Conservation (phyloP, 2,888 invertebrate genomes). For the Agrenia bidenticulata region DNA sequence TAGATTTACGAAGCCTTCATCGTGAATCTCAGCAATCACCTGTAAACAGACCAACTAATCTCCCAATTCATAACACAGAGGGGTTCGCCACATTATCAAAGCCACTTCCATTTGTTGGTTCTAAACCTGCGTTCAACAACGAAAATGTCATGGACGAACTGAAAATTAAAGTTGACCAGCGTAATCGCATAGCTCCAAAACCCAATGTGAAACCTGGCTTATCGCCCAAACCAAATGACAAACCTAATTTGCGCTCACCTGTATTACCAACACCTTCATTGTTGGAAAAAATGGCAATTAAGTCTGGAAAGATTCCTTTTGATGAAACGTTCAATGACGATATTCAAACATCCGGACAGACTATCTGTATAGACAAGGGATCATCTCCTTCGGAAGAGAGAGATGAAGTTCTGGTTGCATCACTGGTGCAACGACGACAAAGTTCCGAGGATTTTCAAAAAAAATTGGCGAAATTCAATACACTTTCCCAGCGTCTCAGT, state of each 20-base stretch:
- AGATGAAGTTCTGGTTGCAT: neutral
- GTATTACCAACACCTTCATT: neutral
- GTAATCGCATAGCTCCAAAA: slow-evolving; percentile 15
- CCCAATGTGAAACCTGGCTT: neutral
- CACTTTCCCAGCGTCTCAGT: slow-evolving; percentile 43
- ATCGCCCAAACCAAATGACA: neutral
- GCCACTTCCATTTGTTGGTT: neutral
- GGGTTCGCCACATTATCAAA: neutral
- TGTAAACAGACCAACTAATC: neutral
- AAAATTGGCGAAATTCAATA: slow-evolving; percentile 48
- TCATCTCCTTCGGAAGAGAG: neutral
- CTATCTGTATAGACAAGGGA: neutral
- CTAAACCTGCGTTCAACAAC: slow-evolving; percentile 25
- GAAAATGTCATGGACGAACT: slow-evolving; percentile 45
- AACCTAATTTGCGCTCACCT: neutral
- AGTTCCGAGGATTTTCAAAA: slow-evolving; percentile 33
- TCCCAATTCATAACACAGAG: slow-evolving; percentile 12
- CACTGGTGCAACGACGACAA: neutral
- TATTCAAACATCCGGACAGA: neutral
- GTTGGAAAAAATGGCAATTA: neutral
- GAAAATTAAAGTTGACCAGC: slow-evolving; percentile 44
- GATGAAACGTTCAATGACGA: neutral
- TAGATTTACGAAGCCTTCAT: slow-evolving; percentile 36
- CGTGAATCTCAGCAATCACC: neutral
- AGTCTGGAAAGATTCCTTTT: neutral